phyloP scores from a whole-genome alignment of 2,797 vertebrate genomes.

The Holocentrus rufus region DNA sequence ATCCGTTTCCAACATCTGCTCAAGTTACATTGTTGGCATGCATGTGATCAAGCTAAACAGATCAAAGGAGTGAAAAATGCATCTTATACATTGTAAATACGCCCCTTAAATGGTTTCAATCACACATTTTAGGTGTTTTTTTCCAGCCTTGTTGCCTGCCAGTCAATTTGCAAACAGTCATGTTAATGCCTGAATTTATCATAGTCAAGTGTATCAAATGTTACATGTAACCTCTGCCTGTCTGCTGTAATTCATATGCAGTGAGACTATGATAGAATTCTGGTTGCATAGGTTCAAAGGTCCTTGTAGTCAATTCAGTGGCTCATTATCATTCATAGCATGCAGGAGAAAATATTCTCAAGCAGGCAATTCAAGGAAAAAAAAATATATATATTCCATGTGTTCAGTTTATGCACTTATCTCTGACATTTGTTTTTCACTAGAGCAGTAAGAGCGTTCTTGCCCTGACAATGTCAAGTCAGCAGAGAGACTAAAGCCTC shows the following conservation, averaged over 20 bases:
- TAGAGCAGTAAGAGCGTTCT: slow-evolving; percentile 26
- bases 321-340: slow-evolving; percentile 24
- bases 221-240: background rate
- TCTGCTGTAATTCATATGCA: slow-evolving; percentile 12
- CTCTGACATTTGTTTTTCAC: slow-evolving; percentile 37
- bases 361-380: background rate
- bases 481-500: slow-evolving; percentile 50
- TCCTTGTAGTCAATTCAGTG: slow-evolving; percentile 23
- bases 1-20: slow-evolving; percentile 72
- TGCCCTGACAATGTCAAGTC: slow-evolving; percentile 46
- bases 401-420: slow-evolving; percentile 17
- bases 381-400: background rate
- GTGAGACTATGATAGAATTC: background rate
- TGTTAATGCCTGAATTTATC: background rate
- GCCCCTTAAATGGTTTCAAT: slow-evolving; percentile 46
- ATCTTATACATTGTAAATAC: slow-evolving; percentile 30
- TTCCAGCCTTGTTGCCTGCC: slow-evolving; percentile 10
- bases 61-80: slow-evolving; percentile 49
- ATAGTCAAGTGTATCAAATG: background rate
- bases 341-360: background rate
- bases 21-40: slow-evolving; percentile 66
- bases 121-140: slow-evolving; percentile 24
- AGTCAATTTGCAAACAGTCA: slow-evolving; percentile 23
- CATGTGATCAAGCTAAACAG: slow-evolving; percentile 62
- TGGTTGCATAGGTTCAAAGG: slow-evolving; percentile 1